Base-by-base conservation (phyloP, 1,140 invertebrate species). In the Drosophila lowei region DNA sequence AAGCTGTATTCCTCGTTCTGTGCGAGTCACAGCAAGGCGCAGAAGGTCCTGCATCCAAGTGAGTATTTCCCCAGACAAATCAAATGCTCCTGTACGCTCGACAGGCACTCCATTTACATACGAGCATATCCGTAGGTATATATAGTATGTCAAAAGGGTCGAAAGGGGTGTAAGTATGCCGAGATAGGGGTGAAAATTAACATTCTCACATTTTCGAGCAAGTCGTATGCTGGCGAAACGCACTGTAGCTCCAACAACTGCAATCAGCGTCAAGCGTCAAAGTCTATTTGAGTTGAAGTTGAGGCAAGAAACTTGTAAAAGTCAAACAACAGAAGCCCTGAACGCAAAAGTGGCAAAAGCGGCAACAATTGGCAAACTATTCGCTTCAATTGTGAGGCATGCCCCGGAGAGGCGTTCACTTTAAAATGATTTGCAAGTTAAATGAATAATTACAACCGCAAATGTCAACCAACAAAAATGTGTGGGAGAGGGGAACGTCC, bases 1-100 rank as follows among this genome's bases (percentile, higher is more conserved):
- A 99, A 99, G 93, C 94, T 99, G 70, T 99, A 99, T 93, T 98
- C 97, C 92, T 99, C 98, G 66, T 99, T 99, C 93, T 99, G 98
- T 93, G 98, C 98, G 44, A 99, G 97, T 93, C 98, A 99, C 92
- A 99, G 98, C 77, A 98, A 99, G 93, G 98, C 98, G 78, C 98
- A 99, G 93, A 99, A 99, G 94, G 97, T 99, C 92, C 94, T 99
- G 90, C 97, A 99, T 94, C 97, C 97, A 83, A 98, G 97, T 99
- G 94, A 96, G 95, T 85, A 79, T 38, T 48, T 56, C 25, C 30
- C 11, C 44, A 34, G 42, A 66, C 55, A 74, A 66, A 72, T 65
- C 30, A 50, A 13, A 28, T 65, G 30, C 42, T 25, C 5, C 5
- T 25, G 23, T 25, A 5, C 23, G 5, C 23, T 5, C 23, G 23